phyloP scores from a whole-genome alignment of 2,888 invertebrate species.

The Drosophila niveifrons region DNA sequence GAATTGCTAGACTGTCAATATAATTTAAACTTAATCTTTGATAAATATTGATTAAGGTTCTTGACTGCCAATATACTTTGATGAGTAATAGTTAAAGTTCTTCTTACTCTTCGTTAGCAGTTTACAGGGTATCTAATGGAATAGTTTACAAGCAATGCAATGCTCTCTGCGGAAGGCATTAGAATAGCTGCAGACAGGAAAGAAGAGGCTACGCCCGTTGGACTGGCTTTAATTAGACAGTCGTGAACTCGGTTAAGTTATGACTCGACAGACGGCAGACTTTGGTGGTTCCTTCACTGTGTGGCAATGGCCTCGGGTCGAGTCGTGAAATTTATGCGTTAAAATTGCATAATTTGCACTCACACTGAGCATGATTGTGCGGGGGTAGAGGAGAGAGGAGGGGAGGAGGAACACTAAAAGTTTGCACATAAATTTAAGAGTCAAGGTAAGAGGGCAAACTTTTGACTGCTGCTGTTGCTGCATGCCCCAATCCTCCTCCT shows the following conservation, averaged over 20 bases:
- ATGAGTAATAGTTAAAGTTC: background rate
- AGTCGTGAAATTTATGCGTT: constrained; percentile 74
- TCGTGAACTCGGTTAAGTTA: constrained; percentile 66
- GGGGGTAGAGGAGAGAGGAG: too few relatives aligned
- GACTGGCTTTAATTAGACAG: constrained; percentile 73
- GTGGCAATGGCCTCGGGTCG: constrained; percentile 19
- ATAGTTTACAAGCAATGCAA: constrained; percentile 25
- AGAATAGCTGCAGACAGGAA: constrained; percentile 57
- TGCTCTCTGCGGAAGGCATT: constrained; percentile 46
- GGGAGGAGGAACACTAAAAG: constrained; percentile 46
- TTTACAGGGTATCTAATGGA: constrained; percentile 15
- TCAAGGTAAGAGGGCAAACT: constrained; percentile 74
- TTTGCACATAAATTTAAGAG: constrained; percentile 75
- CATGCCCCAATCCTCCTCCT: constrained; percentile 30
- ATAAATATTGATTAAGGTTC: too few relatives aligned
- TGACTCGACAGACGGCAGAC: constrained; percentile 30
- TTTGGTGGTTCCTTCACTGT: constrained; percentile 11
- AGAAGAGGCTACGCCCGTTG: constrained; percentile 51
- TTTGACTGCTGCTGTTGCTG: constrained; percentile 53
- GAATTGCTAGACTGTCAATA: too few relatives aligned
- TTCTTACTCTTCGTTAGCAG: background rate
- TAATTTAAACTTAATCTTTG: too few relatives aligned
- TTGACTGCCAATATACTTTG: too few relatives aligned
- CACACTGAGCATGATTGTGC: constrained; percentile 26
- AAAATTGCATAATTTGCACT: constrained; percentile 75